A percentile compares a stretch with the other conserved stretches of the same genome.
These are phyloP conservation scores for Adoxophyes honmai DNA, from an alignment of 1,140 invertebrate species.

Conservation along the genomic window DNA sequence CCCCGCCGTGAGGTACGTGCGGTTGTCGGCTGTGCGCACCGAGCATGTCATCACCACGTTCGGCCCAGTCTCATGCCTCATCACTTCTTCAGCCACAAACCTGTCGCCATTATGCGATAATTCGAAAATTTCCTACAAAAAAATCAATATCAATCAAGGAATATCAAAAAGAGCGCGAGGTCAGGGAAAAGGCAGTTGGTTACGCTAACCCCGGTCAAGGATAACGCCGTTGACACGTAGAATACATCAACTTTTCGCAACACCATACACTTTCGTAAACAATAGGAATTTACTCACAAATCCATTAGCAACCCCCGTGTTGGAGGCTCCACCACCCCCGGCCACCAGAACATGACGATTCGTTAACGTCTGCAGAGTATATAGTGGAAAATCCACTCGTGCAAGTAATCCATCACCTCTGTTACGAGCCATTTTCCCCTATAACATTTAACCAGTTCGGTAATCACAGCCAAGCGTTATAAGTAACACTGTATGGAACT, in stretches of 20 bases:
- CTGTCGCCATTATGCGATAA: conserved; percentile 88
- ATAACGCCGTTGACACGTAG: conserved; percentile 45
- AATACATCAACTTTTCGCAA: conserved; percentile 18
- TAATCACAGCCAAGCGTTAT: conserved; percentile 21
- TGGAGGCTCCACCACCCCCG: conserved; percentile 95
- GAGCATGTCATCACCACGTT: conserved; percentile 95
- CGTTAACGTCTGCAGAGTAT: conserved; percentile 92
- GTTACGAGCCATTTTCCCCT: conserved; percentile 65
- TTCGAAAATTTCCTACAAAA: conserved; percentile 92
- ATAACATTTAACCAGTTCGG: conserved; percentile 44
- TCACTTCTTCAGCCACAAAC: conserved; percentile 90
- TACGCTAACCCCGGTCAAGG: not conserved
- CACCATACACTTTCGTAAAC: conserved; percentile 2
- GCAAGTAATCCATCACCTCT: conserved; percentile 84
- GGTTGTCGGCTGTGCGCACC: conserved; percentile 76
- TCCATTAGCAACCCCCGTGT: conserved; percentile 96
- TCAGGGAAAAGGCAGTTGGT: not conserved
- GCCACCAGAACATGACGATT: conserved; percentile 95
- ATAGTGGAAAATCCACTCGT: conserved; percentile 94
- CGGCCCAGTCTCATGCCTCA: conserved; percentile 90
- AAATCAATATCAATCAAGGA: conserved; percentile 15
- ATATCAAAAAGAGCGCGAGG: not conserved
- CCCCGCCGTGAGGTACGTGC: conserved; percentile 90
- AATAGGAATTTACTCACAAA: conserved; percentile 83
- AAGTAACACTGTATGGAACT: conserved; percentile 37